A percentile compares a stretch with the other conserved stretches of the same genome.
phyloP scores from a whole-genome alignment of 2,113 vertebrate genomes.

The Erythrolamprus reginae region DNA sequence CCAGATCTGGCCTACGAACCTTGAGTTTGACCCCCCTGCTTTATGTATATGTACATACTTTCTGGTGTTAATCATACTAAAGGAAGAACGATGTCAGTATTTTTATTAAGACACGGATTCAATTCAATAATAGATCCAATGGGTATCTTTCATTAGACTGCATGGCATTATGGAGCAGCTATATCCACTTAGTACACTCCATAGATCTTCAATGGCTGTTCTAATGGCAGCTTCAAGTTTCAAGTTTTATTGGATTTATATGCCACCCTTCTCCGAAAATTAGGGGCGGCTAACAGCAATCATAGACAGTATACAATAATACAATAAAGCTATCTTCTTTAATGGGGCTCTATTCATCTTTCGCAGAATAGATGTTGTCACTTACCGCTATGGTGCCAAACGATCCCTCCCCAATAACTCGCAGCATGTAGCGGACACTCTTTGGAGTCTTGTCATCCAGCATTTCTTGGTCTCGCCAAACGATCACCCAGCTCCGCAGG shows the following conservation, averaged over 20 bases:
- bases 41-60: not conserved
- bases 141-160: not conserved
- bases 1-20: too few relatives aligned
- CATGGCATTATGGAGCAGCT: not conserved
- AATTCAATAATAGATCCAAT: not conserved
- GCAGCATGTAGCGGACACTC: conserved; percentile 64
- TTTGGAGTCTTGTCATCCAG: not conserved
- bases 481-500: conserved; percentile 68
- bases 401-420: conserved; percentile 73
- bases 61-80: not conserved
- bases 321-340: too few relatives aligned
- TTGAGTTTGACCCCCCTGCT: not conserved
- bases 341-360: not conserved
- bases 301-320: too few relatives aligned
- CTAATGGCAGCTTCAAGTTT: too few relatives aligned
- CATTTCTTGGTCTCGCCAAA: conserved; percentile 64
- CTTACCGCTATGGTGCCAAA: conserved; percentile 69
- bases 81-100: not conserved
- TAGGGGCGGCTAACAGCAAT: too few relatives aligned
- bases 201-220: not conserved
- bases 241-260: too few relatives aligned
- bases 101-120: not conserved
- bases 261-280: too few relatives aligned
- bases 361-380: not conserved
- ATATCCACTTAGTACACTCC: not conserved